Conservation (phyloP, 2,113 vertebrate genomes). For the Corythornis madagascariensis region DNA sequence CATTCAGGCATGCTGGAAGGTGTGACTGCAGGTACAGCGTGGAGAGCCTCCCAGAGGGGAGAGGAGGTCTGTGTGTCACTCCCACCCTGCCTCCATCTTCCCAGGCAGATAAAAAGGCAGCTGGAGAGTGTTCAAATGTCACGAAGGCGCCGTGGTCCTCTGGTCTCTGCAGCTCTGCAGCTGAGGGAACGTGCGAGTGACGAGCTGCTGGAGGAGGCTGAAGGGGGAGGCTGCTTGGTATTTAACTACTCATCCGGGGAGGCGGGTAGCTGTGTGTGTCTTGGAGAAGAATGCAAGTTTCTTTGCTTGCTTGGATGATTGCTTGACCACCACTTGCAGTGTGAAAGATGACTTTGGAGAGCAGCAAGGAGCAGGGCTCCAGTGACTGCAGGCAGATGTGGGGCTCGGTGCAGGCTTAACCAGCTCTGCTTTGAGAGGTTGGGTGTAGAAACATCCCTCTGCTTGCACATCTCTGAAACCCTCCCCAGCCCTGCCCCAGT, state of each 20-base stretch:
- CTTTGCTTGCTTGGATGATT: neutral
- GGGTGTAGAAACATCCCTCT: neutral
- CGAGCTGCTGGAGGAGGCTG: neutral
- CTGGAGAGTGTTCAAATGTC: neutral
- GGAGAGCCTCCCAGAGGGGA: neutral
- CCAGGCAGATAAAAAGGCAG: neutral
- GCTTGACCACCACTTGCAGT: neutral
- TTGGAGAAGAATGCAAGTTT: neutral
- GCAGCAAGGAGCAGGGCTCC: neutral
- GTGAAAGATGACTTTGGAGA: conserved; percentile 11
- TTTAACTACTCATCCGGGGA: neutral
- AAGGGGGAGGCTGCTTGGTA: neutral
- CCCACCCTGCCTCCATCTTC: neutral
- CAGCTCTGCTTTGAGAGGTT: neutral
- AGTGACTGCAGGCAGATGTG: conserved; percentile 5
- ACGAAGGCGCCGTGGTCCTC: accelerated
- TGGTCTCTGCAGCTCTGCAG: neutral
- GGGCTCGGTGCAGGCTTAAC: neutral
- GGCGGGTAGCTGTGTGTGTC: neutral
- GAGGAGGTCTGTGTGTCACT: neutral
- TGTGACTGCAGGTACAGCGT: neutral
- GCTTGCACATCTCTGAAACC: neutral
- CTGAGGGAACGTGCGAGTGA: conserved; percentile 6
- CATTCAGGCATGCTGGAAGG: neutral
- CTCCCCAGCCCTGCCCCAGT: neutral